A percentile compares a stretch with the other conserved stretches of the same genome.
phyloP scores from a whole-genome alignment of 2,888 invertebrate species.

The Cloeon dipterum region DNA sequence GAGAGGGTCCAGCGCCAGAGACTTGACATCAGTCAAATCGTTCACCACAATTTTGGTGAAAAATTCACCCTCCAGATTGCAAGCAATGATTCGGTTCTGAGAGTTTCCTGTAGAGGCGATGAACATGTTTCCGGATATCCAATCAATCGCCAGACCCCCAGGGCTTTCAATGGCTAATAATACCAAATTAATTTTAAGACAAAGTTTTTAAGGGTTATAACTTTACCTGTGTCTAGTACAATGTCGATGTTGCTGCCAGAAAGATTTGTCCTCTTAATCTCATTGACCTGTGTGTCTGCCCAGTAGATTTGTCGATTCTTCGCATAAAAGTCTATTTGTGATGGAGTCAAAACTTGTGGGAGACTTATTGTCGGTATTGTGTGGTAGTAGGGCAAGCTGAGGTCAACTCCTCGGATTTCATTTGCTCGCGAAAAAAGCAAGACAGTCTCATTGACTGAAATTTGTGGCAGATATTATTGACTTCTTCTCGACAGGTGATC shows the following conservation, averaged over 20 bases:
- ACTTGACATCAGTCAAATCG: slow-evolving; percentile 22
- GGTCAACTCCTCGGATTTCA: slow-evolving; percentile 65
- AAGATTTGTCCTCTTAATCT: slow-evolving; percentile 44
- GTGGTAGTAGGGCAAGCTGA: slow-evolving; percentile 47
- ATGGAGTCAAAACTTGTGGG: slow-evolving; percentile 43
- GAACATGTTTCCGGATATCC: slow-evolving; percentile 53
- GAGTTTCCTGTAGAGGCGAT: slow-evolving; percentile 33
- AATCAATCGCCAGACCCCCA: slow-evolving; percentile 58
- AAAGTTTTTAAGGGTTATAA: not conserved
- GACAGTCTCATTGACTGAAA: slow-evolving; percentile 50
- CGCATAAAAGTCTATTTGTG: slow-evolving; percentile 44
- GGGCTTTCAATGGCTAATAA: slow-evolving; percentile 31
- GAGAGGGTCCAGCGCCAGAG: slow-evolving; percentile 45
- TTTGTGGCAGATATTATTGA: slow-evolving; percentile 7
- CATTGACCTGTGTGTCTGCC: slow-evolving; percentile 51
- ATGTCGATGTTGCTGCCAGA: slow-evolving; percentile 44
- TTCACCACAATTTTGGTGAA: slow-evolving; percentile 23
- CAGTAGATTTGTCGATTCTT: slow-evolving; percentile 45
- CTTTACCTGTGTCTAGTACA: slow-evolving; percentile 41
- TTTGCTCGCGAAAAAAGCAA: slow-evolving; percentile 49
- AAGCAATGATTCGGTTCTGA: slow-evolving; percentile 34
- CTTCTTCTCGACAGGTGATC: not conserved
- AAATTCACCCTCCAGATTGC: slow-evolving; percentile 48
- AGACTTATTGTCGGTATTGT: slow-evolving; percentile 61
- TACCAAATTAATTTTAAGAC: not conserved